phyloP scores from a whole-genome alignment of 2,797 vertebrate genomes.

The Perodicticus potto region DNA sequence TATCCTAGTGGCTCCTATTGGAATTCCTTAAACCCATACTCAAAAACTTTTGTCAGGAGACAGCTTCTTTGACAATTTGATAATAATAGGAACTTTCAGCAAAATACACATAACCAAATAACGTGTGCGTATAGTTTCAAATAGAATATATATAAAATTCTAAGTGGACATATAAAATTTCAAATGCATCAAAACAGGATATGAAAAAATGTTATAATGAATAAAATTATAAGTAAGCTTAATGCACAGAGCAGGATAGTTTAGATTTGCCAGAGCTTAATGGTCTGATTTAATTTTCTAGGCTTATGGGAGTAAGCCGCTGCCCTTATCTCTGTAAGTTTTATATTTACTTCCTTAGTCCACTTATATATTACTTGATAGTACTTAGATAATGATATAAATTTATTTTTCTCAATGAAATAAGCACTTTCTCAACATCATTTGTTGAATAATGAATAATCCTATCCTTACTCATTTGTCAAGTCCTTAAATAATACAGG shows the following conservation, averaged over 20 bases:
- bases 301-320: not conserved
- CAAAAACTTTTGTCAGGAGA: not conserved
- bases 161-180: conserved; percentile 4
- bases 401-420: not conserved
- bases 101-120: not conserved
- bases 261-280: not conserved
- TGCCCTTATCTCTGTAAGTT: not conserved
- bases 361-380: not conserved
- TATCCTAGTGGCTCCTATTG: not conserved
- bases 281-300: not conserved
- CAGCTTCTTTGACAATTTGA: not conserved
- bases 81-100: not conserved
- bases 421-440: not conserved
- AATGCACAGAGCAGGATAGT: not conserved
- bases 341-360: not conserved
- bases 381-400: not conserved
- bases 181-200: conserved; percentile 1
- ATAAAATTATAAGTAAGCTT: not conserved
- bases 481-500: not conserved
- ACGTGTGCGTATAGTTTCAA: not conserved
- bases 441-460: conserved; percentile 2
- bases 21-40: not conserved
- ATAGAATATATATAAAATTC: not conserved
- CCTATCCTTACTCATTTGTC: not conserved
- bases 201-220: not conserved